Evolutionary conservation across 2,797 vertebrate genomes (phyloP).

Genomic region (Anniella stebbinsi): DNA sequence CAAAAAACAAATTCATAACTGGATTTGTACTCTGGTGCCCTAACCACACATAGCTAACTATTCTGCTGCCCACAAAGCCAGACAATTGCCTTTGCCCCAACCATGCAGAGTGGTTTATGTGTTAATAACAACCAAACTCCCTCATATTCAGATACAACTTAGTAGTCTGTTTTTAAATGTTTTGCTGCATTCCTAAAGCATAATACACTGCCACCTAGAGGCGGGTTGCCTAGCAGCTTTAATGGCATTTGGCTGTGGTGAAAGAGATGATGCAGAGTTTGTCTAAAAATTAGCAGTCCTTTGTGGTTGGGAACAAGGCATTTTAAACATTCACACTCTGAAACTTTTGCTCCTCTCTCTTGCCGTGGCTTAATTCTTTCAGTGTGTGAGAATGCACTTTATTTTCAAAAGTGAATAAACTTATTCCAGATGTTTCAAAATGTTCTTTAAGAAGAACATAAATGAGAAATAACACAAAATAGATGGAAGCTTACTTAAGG

Average conservation of each 20-base stretch:
- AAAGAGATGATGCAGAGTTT: not conserved
- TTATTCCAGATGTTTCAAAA: conserved; percentile 17
- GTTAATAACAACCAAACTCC: not conserved
- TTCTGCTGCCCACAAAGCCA: conserved; percentile 16
- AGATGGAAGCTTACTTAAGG: not conserved
- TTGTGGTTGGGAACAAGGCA: not conserved
- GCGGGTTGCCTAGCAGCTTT: not conserved
- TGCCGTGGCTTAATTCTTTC: not conserved
- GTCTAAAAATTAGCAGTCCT: not conserved
- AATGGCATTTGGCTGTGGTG: not conserved
- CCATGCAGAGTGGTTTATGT: not conserved
- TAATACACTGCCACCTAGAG: conserved; percentile 9
- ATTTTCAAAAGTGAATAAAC: conserved; percentile 10
- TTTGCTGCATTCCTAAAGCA: conserved; percentile 3
- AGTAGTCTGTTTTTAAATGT: not conserved
- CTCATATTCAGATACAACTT: not conserved
- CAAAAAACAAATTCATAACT: conserved; percentile 13
- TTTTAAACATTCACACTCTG: not conserved
- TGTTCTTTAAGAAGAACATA: conserved; percentile 23
- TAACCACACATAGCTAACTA: conserved; percentile 7
- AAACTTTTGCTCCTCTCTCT: not conserved
- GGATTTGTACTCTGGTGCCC: conserved; percentile 10
- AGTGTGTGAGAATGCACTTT: not conserved
- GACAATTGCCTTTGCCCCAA: not conserved
- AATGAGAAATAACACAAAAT: not conserved